Evolutionary conservation across 2,113 vertebrate genomes (phyloP).

Genomic region (Microcebus tavaratra): DNA sequence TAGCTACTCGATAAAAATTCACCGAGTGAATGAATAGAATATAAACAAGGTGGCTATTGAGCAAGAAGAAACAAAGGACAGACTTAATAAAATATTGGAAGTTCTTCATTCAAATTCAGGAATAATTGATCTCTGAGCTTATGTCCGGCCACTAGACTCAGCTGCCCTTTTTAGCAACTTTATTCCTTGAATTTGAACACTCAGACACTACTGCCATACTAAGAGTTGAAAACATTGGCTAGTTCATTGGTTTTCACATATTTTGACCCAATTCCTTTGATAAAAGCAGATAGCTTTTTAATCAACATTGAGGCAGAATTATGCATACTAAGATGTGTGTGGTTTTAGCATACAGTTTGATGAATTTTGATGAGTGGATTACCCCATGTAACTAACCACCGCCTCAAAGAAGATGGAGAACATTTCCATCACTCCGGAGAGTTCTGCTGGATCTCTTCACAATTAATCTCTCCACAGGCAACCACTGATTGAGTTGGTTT

Average conservation of each 20-base stretch:
- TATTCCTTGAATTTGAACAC: neutral
- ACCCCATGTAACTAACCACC: neutral
- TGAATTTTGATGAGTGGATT: neutral
- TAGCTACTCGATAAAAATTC: conserved; percentile 40
- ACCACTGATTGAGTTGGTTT: neutral
- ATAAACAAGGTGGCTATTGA: neutral
- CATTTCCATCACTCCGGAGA: neutral
- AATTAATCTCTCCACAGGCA: neutral
- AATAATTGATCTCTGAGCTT: neutral
- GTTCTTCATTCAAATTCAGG: neutral
- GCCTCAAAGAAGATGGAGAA: neutral
- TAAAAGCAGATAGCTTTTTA: neutral
- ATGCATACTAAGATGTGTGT: neutral
- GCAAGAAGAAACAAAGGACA: neutral
- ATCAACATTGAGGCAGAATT: neutral
- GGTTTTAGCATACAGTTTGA: no score
- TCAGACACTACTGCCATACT: neutral
- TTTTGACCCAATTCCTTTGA: neutral
- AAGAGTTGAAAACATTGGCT: neutral
- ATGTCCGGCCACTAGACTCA: neutral
- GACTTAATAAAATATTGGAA: neutral
- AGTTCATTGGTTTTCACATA: neutral
- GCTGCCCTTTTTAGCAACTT: neutral
- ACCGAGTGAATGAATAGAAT: neutral
- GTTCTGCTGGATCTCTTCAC: neutral